phyloP scores from a whole-genome alignment of 2,888 invertebrate species.

The Ectemnius lituratus region DNA sequence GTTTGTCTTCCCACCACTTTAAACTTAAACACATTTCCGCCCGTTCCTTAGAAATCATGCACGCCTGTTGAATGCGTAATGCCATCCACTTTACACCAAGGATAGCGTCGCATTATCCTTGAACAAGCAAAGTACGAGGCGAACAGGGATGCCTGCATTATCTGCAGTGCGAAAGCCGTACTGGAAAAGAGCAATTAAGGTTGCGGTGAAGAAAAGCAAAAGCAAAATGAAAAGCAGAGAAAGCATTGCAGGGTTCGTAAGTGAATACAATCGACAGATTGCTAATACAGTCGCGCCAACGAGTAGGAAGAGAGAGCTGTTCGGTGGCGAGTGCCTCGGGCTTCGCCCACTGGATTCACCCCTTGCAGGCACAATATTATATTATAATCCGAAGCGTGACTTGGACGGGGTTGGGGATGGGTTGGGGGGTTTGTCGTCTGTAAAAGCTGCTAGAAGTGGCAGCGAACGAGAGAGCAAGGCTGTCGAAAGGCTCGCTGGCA shows the following conservation, averaged over 20 bases:
- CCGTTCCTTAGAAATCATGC: neutral
- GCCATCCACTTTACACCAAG: neutral
- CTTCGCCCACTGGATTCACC: constrained; percentile 37
- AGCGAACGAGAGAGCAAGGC: constrained; percentile 31
- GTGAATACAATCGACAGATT: constrained; percentile 51
- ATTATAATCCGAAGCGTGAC: constrained; percentile 73
- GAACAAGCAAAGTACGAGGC: no score
- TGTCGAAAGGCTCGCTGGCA: neutral
- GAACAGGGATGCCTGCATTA: no score
- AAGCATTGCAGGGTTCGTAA: neutral
- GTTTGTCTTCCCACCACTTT: constrained; percentile 1
- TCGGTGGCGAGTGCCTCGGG: constrained; percentile 8
- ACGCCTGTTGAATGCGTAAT: neutral
- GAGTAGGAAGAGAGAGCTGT: constrained; percentile 9
- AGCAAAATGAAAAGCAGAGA: neutral
- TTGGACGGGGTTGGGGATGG: constrained; percentile 49
- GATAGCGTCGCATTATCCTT: no score
- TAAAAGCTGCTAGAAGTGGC: constrained; percentile 6
- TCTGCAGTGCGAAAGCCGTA: neutral
- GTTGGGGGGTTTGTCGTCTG: constrained; percentile 13
- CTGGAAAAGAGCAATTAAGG: neutral
- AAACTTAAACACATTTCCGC: neutral
- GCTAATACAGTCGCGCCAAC: constrained; percentile 11
- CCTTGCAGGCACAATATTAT: constrained; percentile 65
- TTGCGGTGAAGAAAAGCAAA: neutral